Percentiles rank a stretch among this genome's conserved stretches.
Evolutionary conservation across 2,797 vertebrate genomes (phyloP).

Genomic region (Crocodylus rhombifer): DNA sequence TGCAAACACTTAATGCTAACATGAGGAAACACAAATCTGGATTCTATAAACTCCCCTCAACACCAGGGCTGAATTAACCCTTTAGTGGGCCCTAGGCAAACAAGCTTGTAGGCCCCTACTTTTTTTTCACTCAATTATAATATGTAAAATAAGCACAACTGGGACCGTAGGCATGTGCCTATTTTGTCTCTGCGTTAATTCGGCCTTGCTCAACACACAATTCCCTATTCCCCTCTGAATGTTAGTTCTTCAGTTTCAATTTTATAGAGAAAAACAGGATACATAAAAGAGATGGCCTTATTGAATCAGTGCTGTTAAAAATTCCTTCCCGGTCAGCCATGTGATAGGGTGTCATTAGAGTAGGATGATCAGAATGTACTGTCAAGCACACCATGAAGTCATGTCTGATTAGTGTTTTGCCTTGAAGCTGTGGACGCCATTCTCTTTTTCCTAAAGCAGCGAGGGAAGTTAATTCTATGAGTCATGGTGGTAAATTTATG

Average conservation of each 20-base stretch:
- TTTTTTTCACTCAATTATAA: too few species aligned
- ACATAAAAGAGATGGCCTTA: not conserved
- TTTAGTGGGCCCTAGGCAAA: too few species aligned
- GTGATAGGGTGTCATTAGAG: not conserved
- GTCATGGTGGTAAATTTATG: not conserved
- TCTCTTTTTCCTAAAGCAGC: not conserved
- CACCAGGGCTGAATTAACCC: too few species aligned
- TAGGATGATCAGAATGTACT: accelerated
- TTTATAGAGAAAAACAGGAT: too few species aligned
- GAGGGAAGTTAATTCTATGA: not conserved
- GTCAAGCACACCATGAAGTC: not conserved
- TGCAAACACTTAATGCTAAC: accelerated
- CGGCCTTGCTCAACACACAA: not conserved
- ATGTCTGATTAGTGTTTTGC: not conserved
- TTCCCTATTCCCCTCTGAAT: not conserved
- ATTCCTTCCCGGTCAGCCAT: accelerated
- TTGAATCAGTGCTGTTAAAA: not conserved
- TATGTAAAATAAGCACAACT: too few species aligned
- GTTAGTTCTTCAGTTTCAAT: not conserved
- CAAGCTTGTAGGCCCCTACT: too few species aligned
- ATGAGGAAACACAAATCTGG: not conserved
- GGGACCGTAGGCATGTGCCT: too few species aligned
- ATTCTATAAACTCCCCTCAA: accelerated
- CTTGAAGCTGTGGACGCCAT: not conserved
- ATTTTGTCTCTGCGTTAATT: too few species aligned